Percentiles rank a stretch among this genome's conserved stretches.
Conservation (phyloP, 2,888 invertebrate species). For the Tipula lateralis region DNA sequence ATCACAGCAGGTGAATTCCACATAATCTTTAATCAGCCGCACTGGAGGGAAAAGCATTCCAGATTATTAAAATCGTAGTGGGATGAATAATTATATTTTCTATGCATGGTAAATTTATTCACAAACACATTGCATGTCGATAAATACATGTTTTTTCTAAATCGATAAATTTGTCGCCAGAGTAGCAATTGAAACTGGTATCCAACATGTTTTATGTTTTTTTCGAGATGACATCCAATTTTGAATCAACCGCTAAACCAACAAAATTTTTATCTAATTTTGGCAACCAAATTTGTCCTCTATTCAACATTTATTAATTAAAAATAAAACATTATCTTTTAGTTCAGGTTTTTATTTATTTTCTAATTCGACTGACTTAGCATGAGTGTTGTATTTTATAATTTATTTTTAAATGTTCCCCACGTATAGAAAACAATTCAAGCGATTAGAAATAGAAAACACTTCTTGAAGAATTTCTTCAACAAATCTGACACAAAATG, state of each 20-base stretch:
- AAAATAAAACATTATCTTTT: neutral
- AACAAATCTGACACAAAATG: neutral
- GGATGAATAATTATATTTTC: too few relatives aligned
- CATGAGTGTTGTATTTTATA: neutral
- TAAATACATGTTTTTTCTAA: neutral
- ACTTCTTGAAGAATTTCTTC: neutral
- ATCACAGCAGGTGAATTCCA: too few relatives aligned
- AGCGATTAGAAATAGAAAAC: neutral
- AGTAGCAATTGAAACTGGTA: neutral
- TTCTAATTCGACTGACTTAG: slow-evolving; percentile 11
- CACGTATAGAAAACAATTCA: neutral
- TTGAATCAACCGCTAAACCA: neutral
- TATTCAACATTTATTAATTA: neutral
- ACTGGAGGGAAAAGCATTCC: too few relatives aligned
- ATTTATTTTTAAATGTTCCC: neutral
- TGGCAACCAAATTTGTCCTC: neutral
- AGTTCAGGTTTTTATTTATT: neutral
- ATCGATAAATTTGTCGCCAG: neutral
- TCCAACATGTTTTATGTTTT: neutral
- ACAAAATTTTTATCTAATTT: neutral
- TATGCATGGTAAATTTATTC: too few relatives aligned
- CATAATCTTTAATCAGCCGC: too few relatives aligned
- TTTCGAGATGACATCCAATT: neutral
- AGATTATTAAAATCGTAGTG: too few relatives aligned
- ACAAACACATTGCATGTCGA: too few relatives aligned